Evolutionary conservation across 2,113 vertebrate species (phyloP), one percentile per base, ranked within the genome.

Genomic region (Mus pahari): DNA sequence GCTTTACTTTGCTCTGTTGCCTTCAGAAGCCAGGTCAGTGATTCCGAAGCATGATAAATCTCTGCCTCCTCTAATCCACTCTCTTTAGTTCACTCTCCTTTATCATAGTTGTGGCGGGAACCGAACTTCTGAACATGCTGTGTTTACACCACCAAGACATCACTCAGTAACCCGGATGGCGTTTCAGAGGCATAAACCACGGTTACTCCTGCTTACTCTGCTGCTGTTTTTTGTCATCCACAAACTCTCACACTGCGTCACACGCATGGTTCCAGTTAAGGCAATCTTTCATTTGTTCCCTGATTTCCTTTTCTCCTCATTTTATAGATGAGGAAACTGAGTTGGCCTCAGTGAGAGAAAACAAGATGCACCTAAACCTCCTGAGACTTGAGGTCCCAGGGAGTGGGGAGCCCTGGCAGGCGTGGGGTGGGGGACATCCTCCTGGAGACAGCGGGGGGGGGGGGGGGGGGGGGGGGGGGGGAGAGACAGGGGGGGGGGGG

Each of bases 261-360:
- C 8, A 20, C 1, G 71, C 3, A 17, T 16, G 24, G 22, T 60
- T 70, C 16, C 3, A 96, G 1, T 62, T 53, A 95, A 66, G n/a
- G 12, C 3, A 79, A 36, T 53, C 4, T 0, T 68, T 62, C 73
- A 24, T 73, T 86, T 60, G 66, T 60, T 77, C 24, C 50, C 17
- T 55, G 2, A 39, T 22, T 81, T 74, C 62, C 5, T 64, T 45
- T 74, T 50, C 66, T 68, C 66, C 66, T 68, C 39, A n/a, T 58
- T 92, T 95, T 94, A 31, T 11, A 89, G 26, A 45, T 79, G 24
- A 89, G 48, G 84, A 96, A 79, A 89, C 7, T 50, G 14, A 84
- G 26, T 12, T 68, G 31, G 66, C 5, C 66, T 14, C 13, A 0
- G 31, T 68, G 66, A 68, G 64, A 33, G 64, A 66, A 33, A 31